Evolutionary conservation across 92 coral and sea anemone species (phyloP).

Genomic region (Desmophyllum pertusum): DNA sequence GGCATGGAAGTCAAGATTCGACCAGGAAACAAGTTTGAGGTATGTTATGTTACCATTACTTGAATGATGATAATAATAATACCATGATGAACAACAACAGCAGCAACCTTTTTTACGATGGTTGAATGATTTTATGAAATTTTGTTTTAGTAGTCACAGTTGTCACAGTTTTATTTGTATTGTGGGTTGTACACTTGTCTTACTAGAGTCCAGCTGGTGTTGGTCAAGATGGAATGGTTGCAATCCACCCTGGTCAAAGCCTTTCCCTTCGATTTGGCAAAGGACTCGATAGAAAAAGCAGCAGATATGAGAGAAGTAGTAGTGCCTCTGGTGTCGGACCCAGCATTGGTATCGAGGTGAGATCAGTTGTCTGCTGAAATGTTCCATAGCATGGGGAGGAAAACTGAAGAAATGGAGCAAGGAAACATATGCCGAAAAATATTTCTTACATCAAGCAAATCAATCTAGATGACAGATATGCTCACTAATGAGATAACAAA

Average conservation of each 20-base stretch:
- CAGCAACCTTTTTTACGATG: too few species aligned
- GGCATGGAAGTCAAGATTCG: slow-evolving; percentile 83
- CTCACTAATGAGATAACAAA: too few species aligned
- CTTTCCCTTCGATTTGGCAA: slow-evolving; percentile 73
- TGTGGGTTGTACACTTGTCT: background rate
- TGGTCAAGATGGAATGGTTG: slow-evolving; percentile 49
- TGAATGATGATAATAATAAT: too few species aligned
- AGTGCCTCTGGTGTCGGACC: slow-evolving; percentile 41
- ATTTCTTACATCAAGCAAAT: too few species aligned
- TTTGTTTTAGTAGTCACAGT: background rate
- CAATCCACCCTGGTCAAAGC: slow-evolving; percentile 66
- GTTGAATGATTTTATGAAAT: too few species aligned
- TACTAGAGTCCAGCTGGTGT: slow-evolving; percentile 48
- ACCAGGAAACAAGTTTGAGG: slow-evolving; percentile 75
- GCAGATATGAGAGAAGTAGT: slow-evolving; percentile 42
- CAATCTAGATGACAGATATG: too few species aligned
- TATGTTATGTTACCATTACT: background rate
- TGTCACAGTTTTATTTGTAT: background rate
- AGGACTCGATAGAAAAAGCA: slow-evolving; percentile 61
- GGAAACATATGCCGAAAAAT: too few species aligned
- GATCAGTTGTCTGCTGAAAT: background rate
- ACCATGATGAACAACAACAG: background rate
- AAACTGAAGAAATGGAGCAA: background rate
- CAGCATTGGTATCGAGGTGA: slow-evolving; percentile 63
- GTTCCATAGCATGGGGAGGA: background rate